Conservation (phyloP, 2,888 invertebrate genomes). For the Hirtodrosophila trivittata region DNA sequence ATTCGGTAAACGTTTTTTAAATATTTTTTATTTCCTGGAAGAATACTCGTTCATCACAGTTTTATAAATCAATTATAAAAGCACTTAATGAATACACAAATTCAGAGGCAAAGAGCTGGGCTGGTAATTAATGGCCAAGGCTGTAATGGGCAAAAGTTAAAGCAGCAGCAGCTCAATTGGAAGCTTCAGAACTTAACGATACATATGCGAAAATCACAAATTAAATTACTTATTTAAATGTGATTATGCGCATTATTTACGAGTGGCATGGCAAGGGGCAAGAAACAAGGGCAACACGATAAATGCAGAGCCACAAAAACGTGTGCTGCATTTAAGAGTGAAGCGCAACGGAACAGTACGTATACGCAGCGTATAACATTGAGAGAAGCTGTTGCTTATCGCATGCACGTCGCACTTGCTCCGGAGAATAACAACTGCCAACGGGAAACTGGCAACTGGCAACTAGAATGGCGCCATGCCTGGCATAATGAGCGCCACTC, state of each 20-base stretch:
- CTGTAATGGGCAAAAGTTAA: not conserved
- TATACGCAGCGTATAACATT: conserved; percentile 70
- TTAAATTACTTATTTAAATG: conserved; percentile 78
- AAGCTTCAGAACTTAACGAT: conserved; percentile 57
- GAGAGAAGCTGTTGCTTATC: conserved; percentile 66
- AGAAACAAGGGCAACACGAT: conserved; percentile 34
- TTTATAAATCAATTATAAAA: too few relatives aligned
- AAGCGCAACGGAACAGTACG: conserved; percentile 55
- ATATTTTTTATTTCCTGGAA: too few relatives aligned
- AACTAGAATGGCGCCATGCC: conserved; percentile 58
- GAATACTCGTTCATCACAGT: too few relatives aligned
- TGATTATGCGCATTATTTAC: conserved; percentile 77
- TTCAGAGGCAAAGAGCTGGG: not conserved
- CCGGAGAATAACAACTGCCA: conserved; percentile 31
- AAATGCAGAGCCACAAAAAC: conserved; percentile 70
- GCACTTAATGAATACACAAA: too few relatives aligned
- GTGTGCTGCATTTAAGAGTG: conserved; percentile 72
- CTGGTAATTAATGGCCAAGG: conserved; percentile 9
- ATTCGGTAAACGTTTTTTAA: too few relatives aligned
- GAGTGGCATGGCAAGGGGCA: conserved; percentile 21
- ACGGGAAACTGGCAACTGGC: not conserved
- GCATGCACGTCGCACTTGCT: conserved; percentile 71
- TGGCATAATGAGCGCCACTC: conserved; percentile 70
- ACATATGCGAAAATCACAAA: conserved; percentile 69
- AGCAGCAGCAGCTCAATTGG: conserved; percentile 10